Base-by-base conservation (phyloP, 2,888 invertebrate species). In the Platynereis dumerilii region DNA sequence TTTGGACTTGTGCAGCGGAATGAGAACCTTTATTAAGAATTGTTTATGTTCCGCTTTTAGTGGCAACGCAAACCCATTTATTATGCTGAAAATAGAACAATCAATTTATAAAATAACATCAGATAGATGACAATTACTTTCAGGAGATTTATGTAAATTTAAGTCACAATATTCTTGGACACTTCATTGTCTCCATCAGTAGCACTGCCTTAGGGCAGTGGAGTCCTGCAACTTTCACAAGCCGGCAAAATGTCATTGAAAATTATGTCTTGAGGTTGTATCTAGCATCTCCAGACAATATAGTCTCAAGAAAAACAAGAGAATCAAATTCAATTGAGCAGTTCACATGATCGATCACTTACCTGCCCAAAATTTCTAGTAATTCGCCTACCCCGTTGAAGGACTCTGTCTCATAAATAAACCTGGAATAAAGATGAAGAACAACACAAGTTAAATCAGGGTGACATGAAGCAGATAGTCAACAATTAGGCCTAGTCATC, bases 391-490 rank as follows among this genome's bases (percentile, higher is more conserved):
- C 94, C 75, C 97, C 97, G 86, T 97, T 98, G 86, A 96, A 96
- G 86, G 94, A 94, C 86, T 97, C 97, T 77, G 96, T 96, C 88
- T 98, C 97, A 87, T 96, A 97, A 85, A 97, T 96, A 89, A 97
- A 97, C 88, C 96, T 94, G 86, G 73, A 86, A 82, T 44, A 22
- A 29, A 10, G 28, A 54, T 20, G 17, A 24, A 53, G 15, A 45
- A 10, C 12, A 58, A 58, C n/a, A n/a, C n/a, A n/a, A n/a, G n/a
- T n/a, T n/a, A n/a, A n/a, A n/a, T n/a, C n/a, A n/a, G n/a, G n/a
- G n/a, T n/a, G n/a, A n/a, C n/a, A n/a, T n/a, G n/a, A n/a, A n/a
- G n/a, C n/a, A n/a, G n/a, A n/a, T n/a, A n/a, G n/a, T n/a, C n/a
- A n/a, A n/a, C n/a, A n/a, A n/a, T n/a, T n/a, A n/a, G n/a, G n/a